phyloP scores from a whole-genome alignment of 2,113 vertebrate species.

The Chaetodon auriga region DNA sequence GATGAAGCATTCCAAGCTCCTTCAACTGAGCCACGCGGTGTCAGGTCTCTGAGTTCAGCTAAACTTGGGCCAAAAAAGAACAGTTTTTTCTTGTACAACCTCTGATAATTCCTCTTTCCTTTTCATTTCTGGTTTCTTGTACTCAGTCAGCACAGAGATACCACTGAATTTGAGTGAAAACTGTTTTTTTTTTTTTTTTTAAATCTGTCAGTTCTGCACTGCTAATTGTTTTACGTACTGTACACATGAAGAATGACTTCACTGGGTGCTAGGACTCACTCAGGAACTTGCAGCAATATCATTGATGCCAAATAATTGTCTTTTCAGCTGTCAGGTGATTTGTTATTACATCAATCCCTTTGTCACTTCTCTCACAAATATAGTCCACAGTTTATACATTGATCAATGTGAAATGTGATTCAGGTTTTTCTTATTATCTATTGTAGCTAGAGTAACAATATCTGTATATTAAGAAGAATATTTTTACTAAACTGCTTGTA shows the following conservation, averaged over 20 bases:
- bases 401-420: conserved; percentile 67
- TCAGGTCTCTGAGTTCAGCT: conserved; percentile 34
- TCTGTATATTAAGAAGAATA: conserved; percentile 62
- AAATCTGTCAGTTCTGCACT: conserved; percentile 46
- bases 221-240: conserved; percentile 8
- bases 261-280: conserved; percentile 59
- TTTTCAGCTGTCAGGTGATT: conserved; percentile 3
- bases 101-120: conserved; percentile 35
- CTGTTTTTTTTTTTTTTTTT: not conserved
- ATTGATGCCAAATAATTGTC: conserved; percentile 51
- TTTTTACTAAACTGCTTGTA: conserved; percentile 69
- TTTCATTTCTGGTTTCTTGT: conserved; percentile 1
- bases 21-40: conserved; percentile 49
- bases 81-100: conserved; percentile 42
- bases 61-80: conserved; percentile 39
- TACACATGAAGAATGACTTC: conserved; percentile 43
- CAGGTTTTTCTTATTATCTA: conserved; percentile 65
- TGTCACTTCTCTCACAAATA: conserved; percentile 24
- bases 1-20: conserved; percentile 26
- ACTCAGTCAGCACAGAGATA: conserved; percentile 16
- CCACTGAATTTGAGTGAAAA: conserved; percentile 33
- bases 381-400: conserved; percentile 22
- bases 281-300: conserved; percentile 73
- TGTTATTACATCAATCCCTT: conserved; percentile 18
- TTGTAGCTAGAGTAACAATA: conserved; percentile 42